These are phyloP conservation scores for Melanerpes formicivorus DNA, from an alignment of 2,113 vertebrate genomes.

Conservation along the genomic window DNA sequence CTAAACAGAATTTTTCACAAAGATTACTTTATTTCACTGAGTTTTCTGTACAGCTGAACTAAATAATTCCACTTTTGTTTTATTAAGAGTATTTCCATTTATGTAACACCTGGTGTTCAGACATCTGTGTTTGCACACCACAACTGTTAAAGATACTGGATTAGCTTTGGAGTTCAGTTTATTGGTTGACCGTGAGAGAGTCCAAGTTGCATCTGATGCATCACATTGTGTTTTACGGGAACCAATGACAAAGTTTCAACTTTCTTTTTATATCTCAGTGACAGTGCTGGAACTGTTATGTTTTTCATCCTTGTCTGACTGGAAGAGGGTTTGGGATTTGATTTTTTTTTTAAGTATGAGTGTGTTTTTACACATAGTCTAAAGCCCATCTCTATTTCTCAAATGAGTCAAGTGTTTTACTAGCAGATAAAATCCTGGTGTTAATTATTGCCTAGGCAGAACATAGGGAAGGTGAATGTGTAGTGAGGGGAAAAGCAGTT, in stretches of 20 bases:
- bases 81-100: not conserved
- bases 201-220: not conserved
- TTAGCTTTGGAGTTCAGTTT: not conserved
- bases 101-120: not conserved
- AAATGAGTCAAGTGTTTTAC: not conserved
- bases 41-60: not conserved
- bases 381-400: not conserved
- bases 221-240: not conserved
- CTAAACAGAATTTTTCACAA: not conserved
- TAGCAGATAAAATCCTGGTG: not conserved
- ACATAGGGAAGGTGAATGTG: not conserved
- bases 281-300: not conserved
- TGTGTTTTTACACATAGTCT: not conserved
- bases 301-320: not conserved
- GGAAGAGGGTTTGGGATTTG: not conserved
- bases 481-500: not conserved
- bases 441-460: not conserved
- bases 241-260: not conserved
- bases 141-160: not conserved
- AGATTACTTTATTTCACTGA: not conserved
- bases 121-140: not conserved
- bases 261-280: not conserved
- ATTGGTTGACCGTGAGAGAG: not conserved
- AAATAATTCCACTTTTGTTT: not conserved
- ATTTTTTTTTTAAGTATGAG: not conserved